Base-by-base conservation (phyloP, 2,797 vertebrate species). In the Ctenosaura bakeri region DNA sequence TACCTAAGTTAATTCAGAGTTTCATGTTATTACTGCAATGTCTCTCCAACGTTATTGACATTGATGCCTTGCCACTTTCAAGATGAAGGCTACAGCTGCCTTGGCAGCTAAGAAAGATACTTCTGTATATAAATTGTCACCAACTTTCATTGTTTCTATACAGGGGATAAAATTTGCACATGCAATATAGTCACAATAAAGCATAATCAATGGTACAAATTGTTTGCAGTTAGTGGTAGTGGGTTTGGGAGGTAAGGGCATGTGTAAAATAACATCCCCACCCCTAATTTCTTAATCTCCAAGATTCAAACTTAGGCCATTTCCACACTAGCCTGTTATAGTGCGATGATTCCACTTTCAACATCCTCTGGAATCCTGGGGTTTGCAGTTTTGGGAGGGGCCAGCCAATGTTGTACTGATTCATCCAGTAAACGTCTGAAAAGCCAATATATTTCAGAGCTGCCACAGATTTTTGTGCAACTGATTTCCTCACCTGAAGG, bases 361-460 rank as follows among this genome's bases (percentile, higher is more conserved):
- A n/a, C n/a, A n/a, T n/a, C n/a, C n/a, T n/a, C n/a, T n/a, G n/a
- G n/a, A n/a, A n/a, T n/a, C n/a, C n/a, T n/a, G n/a, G n/a, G n/a
- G n/a, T n/a, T n/a, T n/a, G n/a, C n/a, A n/a, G n/a, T n/a, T n/a
- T n/a, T n/a, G n/a, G n/a, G n/a, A n/a, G n/a, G n/a, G n/a, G n/a
- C n/a, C n/a, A 56, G 35, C 7, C 0, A 9, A 46, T 73, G 62
- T 24, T 83, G 29, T 26, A 64, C 46, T 54, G n/a, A 35, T n/a
- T 88, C 69, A n/a, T 69, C 50, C 5, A 35, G n/a, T 38, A 74
- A 74, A 85, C 50, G 6, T 66, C 86, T 87, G 64, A 71, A 81
- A 71, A 88, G 24, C 64, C 78, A 88, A 69, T 16, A 42, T 38
- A 54, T 10, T 29, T 71, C 78, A 81, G 81, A 71, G 62, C 56